These are phyloP conservation scores for Lordiphosa clarofinis DNA, from an alignment of 1,140 invertebrate genomes.

Conservation along the genomic window DNA sequence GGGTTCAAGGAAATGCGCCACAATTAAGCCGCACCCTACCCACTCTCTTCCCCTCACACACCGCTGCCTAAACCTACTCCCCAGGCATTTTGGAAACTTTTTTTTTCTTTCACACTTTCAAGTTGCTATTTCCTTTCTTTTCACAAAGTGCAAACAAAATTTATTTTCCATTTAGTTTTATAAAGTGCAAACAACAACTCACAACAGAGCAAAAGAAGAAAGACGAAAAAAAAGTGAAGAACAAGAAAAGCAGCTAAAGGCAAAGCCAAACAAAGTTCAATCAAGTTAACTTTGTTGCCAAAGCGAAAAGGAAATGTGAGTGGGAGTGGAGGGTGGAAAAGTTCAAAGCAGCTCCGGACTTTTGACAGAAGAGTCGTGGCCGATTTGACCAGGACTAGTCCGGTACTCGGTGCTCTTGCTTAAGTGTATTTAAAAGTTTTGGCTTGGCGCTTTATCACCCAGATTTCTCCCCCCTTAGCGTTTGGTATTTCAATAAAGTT, in stretches of 20 bases:
- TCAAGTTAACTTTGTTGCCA: slow-evolving; percentile 77
- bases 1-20: slow-evolving; percentile 62
- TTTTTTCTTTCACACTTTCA: slow-evolving; percentile 67
- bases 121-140: slow-evolving; percentile 60
- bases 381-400: slow-evolving; percentile 52
- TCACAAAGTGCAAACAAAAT: slow-evolving; percentile 71
- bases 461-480: slow-evolving; percentile 34
- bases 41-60: slow-evolving; percentile 5
- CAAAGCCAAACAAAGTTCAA: slow-evolving; percentile 78
- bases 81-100: slow-evolving; percentile 28
- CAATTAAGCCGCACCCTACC: slow-evolving; percentile 51
- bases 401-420: slow-evolving; percentile 17
- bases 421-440: slow-evolving; percentile 52
- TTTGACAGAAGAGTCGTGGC: slow-evolving; percentile 68
- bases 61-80: slow-evolving; percentile 7
- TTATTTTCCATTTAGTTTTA: slow-evolving; percentile 78
- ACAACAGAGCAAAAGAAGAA: slow-evolving; percentile 32
- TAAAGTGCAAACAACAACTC: slow-evolving; percentile 62
- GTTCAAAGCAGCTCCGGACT: slow-evolving; percentile 65
- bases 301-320: slow-evolving; percentile 36
- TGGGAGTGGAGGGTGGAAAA: slow-evolving; percentile 18
- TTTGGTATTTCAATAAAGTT: slow-evolving; percentile 46
- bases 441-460: not conserved
- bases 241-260: slow-evolving; percentile 68
- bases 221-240: slow-evolving; percentile 23